phyloP scores from a whole-genome alignment of 2,113 vertebrate genomes.

The Eurystomus gularis region DNA sequence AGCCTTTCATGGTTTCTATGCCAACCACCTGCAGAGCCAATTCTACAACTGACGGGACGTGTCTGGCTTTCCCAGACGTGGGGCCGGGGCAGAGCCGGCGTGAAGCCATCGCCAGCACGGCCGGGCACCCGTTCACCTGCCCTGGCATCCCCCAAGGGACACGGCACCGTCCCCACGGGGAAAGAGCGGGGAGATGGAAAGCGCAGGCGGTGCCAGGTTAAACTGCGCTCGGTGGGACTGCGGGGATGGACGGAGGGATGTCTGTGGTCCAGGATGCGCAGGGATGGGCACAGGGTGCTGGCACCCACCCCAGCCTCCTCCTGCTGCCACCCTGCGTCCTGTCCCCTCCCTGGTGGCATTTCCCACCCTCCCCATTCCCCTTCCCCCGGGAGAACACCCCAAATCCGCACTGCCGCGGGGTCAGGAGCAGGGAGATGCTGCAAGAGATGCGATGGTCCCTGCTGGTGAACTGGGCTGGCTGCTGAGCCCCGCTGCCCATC shows the following conservation, averaged over 20 bases:
- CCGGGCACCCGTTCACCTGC: slow-evolving; percentile 16
- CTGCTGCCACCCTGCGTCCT: not conserved
- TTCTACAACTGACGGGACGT: not conserved
- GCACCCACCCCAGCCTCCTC: not conserved
- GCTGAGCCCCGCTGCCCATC: not conserved
- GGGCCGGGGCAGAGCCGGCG: not conserved
- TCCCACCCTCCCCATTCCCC: not conserved
- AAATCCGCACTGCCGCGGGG: not conserved
- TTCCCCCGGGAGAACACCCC: not conserved
- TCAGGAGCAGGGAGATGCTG: not conserved
- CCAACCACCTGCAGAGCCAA: slow-evolving; percentile 46
- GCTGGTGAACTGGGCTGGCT: no score
- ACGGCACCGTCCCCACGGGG: fast-evolving
- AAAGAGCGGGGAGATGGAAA: not conserved
- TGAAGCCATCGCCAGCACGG: slow-evolving; percentile 54
- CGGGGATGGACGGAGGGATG: not conserved
- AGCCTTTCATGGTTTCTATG: slow-evolving; percentile 38
- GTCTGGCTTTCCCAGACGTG: not conserved
- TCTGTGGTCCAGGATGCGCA: not conserved
- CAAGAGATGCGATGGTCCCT: not conserved
- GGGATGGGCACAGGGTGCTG: not conserved
- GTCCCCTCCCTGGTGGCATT: not conserved
- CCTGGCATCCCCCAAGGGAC: not conserved
- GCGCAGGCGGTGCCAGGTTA: not conserved
- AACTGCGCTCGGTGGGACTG: not conserved